Evolutionary conservation across 2,888 invertebrate species (phyloP).

Genomic region (Drosophila kuntzei): DNA sequence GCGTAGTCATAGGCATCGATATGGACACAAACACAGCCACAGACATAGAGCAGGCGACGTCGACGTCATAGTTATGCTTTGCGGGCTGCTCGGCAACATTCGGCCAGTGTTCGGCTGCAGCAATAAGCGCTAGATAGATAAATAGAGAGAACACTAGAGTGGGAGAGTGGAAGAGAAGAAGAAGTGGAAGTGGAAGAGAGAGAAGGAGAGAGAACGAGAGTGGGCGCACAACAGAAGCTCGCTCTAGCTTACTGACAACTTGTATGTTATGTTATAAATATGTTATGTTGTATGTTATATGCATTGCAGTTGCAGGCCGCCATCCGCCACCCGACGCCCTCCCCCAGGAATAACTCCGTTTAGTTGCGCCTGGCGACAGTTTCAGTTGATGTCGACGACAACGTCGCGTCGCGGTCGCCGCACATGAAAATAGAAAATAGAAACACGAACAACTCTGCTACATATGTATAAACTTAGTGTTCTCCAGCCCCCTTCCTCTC

Average conservation of each 20-base stretch:
- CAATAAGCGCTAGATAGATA: constrained; percentile 53
- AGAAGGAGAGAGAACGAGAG: constrained; percentile 32
- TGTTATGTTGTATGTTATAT: constrained; percentile 16
- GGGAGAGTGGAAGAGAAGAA: constrained; percentile 6
- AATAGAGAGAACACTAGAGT: constrained; percentile 35
- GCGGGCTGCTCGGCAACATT: constrained; percentile 47
- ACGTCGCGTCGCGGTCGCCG: constrained; percentile 22
- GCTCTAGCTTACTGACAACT: constrained; percentile 33
- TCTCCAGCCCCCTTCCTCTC: constrained; percentile 7
- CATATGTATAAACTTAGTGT: constrained; percentile 32
- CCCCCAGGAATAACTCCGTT: constrained; percentile 46
- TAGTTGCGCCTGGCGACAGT: constrained; percentile 55
- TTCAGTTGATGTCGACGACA: constrained; percentile 28
- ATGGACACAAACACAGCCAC: constrained; percentile 24
- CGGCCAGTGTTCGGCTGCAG: constrained; percentile 54
- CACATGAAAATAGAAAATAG: constrained; percentile 61
- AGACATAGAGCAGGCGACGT: constrained; percentile 46
- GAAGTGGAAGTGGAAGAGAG: neutral
- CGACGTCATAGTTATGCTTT: constrained; percentile 76
- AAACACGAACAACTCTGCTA: constrained; percentile 37
- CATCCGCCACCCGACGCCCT: constrained; percentile 8
- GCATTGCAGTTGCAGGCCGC: constrained; percentile 43
- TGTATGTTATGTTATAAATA: constrained; percentile 25
- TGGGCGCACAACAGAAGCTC: constrained; percentile 55
- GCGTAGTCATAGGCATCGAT: constrained; percentile 42